Base-by-base conservation (phyloP, 2,797 vertebrate genomes). In the Sorex maritimensis region DNA sequence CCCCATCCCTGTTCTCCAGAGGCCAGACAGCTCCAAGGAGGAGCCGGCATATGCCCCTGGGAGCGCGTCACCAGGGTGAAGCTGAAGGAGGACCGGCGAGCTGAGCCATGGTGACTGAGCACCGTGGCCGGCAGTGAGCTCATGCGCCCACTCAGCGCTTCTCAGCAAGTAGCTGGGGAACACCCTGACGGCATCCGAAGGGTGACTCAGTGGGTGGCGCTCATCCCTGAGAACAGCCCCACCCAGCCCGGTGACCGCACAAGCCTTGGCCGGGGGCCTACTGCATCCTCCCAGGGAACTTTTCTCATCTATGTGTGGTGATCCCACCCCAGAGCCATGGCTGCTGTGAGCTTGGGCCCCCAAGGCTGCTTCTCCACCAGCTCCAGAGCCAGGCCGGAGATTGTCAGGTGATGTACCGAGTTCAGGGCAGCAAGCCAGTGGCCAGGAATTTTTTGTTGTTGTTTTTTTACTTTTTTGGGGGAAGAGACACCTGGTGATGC, bases 181-280 rank as follows among this genome's bases (percentile, higher is more conserved):
- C 94, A 90, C 96, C 96, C 95, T 71, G 86, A 86, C 2, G 0
- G 79, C 92, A 88, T 88, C 68, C 77, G 2, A 67, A 44, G 46
- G 83, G 91, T 96, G 95, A 97, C 83, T 97, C 96, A 93, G 55
- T 88, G 81, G 82, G 92, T 2, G 12, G 75, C 63, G 77, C 65
- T 95, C 82, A 94, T 15, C 49, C 71, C 69, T 63, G 63, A 90
- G 86, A 78, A 68, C 83, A 23, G 34, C 83, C 81, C 84, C 75
- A 55, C 94, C 96, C 46, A 13, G 11, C 52, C 77, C 65, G 41
- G 21, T 26, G 83, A 91, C 65, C 71, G 79, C 14, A 38, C 78
- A 38, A 28, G 34, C 79, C 58, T 30, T 85, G 92, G 94, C 81
- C 11, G 9, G 61, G 92, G 52, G 75, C 90, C 74, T 83, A 23